A percentile compares a stretch with the other conserved stretches of the same genome.
Conservation (phyloP, 2,113 vertebrate species). For the Phoxinus phoxinus region DNA sequence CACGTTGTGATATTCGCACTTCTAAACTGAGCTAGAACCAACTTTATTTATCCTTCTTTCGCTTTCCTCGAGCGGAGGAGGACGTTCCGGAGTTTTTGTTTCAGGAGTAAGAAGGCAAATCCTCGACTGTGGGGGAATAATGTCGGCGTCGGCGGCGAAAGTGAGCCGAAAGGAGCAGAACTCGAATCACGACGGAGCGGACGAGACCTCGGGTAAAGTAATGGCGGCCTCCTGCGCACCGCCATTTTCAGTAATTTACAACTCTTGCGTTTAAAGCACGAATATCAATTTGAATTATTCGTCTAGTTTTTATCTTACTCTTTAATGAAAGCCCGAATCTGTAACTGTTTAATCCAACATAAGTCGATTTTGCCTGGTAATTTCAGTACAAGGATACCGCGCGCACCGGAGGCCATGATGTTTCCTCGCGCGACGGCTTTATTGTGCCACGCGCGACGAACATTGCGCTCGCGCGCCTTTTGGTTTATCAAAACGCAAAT, state of each 20-base stretch:
- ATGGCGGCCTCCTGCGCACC: slow-evolving; percentile 68
- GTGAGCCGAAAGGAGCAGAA: slow-evolving; percentile 88
- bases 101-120: slow-evolving; percentile 31
- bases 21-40: slow-evolving; percentile 50
- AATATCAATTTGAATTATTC: neutral
- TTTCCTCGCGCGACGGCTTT: slow-evolving; percentile 54
- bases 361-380: neutral
- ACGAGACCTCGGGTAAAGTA: slow-evolving; percentile 85
- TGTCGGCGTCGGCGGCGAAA: slow-evolving; percentile 87
- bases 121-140: slow-evolving; percentile 63
- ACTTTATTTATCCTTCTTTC: slow-evolving; percentile 55
- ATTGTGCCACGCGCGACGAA: slow-evolving; percentile 63
- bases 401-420: slow-evolving; percentile 59
- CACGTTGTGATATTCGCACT: slow-evolving; percentile 59
- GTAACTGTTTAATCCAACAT: neutral
- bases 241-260: slow-evolving; percentile 69
- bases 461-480: neutral
- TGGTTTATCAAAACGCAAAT: neutral
- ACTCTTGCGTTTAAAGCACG: neutral
- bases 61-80: slow-evolving; percentile 32
- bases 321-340: neutral
- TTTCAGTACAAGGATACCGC: slow-evolving; percentile 39
- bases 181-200: slow-evolving; percentile 87
- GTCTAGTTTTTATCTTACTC: neutral
- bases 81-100: slow-evolving; percentile 42